These are phyloP conservation scores for Paragorgia papillata DNA, from an alignment of 92 coral and sea anemone species.

Conservation along the genomic window DNA sequence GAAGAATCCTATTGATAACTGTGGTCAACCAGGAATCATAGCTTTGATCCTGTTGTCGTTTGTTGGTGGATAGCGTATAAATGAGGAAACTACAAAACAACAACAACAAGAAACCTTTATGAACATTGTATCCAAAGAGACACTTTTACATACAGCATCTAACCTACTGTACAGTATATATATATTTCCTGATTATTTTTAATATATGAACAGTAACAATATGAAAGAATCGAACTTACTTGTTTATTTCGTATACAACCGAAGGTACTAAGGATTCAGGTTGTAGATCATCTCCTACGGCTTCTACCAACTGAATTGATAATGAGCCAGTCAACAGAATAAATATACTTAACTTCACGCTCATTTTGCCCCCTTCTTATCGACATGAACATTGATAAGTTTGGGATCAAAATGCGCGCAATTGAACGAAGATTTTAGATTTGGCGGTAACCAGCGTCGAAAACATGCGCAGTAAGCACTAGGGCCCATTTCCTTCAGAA, in stretches of 20 bases:
- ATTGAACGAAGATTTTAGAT: slow-evolving; percentile 20
- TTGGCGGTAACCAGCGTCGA: slow-evolving; percentile 8
- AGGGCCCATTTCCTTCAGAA: slow-evolving; percentile 20
- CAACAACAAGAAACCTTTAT: not conserved
- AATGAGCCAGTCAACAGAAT: slow-evolving; percentile 9
- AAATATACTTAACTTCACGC: not conserved
- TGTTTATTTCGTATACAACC: not conserved
- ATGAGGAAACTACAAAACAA: slow-evolving; percentile 24
- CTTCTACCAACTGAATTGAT: slow-evolving; percentile 11
- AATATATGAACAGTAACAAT: not conserved
- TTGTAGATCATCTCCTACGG: too few relatives aligned
- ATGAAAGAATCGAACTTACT: not conserved
- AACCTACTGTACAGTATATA: not conserved
- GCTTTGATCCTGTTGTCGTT: slow-evolving; percentile 26
- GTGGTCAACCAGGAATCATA: slow-evolving; percentile 39
- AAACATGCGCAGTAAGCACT: slow-evolving; percentile 19
- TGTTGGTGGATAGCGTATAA: not conserved
- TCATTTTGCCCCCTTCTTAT: slow-evolving; percentile 24
- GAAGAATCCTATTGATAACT: slow-evolving; percentile 47
- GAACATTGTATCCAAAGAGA: not conserved
- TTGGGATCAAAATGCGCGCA: slow-evolving; percentile 25
- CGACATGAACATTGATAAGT: slow-evolving; percentile 16
- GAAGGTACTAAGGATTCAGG: too few relatives aligned
- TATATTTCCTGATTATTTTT: not conserved
- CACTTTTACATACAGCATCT: not conserved